Conservation (phyloP, 2,113 vertebrate genomes). For the Otus sunia region DNA sequence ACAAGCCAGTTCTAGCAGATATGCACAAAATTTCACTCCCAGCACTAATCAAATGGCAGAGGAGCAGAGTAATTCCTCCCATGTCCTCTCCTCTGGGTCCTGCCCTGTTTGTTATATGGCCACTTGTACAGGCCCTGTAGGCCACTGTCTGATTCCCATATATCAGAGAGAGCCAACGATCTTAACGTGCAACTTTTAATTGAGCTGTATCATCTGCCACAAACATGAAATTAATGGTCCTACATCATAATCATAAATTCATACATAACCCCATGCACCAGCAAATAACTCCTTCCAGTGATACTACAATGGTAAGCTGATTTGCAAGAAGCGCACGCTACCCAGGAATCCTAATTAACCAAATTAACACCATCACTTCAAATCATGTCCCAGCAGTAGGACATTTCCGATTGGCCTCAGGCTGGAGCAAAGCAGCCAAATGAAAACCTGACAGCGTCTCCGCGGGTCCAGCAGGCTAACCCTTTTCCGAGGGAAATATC, state of each 20-base stretch:
- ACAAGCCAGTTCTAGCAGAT: neutral
- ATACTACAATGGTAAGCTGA: constrained; percentile 62
- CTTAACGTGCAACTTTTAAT: constrained; percentile 40
- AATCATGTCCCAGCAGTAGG: constrained; percentile 71
- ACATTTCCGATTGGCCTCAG: constrained; percentile 62
- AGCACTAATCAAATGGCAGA: neutral
- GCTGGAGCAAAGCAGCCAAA: constrained; percentile 66
- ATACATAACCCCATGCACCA: constrained; percentile 60
- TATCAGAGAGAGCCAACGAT: constrained; percentile 5
- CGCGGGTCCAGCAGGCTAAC: neutral
- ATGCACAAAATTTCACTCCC: neutral
- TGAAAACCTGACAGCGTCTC: constrained; percentile 43
- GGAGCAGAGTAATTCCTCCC: neutral
- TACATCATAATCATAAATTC: constrained; percentile 74
- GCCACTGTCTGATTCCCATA: neutral
- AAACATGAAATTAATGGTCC: constrained; percentile 68
- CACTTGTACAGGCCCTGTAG: neutral
- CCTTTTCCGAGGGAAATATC: neutral
- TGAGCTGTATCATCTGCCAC: constrained; percentile 63
- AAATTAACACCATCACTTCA: constrained; percentile 76
- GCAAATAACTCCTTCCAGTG: constrained; percentile 65
- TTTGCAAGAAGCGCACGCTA: constrained; percentile 57
- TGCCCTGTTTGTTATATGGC: neutral
- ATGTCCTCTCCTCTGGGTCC: neutral
- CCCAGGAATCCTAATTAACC: constrained; percentile 74